Base-by-base conservation (phyloP, 2,888 invertebrate genomes). In the Brassicogethes aeneus region DNA sequence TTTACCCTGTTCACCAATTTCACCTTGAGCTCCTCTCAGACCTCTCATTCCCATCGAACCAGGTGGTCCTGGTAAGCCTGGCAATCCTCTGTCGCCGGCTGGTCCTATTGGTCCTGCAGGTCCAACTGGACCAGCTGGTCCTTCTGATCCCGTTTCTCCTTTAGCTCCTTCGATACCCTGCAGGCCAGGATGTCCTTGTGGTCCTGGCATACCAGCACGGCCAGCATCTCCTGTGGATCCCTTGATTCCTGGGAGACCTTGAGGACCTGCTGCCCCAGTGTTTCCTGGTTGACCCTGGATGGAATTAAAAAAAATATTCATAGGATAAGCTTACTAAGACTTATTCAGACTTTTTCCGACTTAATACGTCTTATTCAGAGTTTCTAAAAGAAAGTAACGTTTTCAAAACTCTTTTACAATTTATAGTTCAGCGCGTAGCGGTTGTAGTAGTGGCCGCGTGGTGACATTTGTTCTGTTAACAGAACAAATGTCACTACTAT, bases 81-180 rank as follows among this genome's bases (percentile, higher is more conserved):
- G 80, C 37, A 80, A 56, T 52, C 56, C 85, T 53, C 81, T 71
- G 42, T 84, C 80, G 3, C 88, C 88, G 41, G 75, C 60, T 0
- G 76, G 69, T 10, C 85, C 89, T 37, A 78, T 74, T 0, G 80
- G 77, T 12, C 88, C 89, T 45, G 71, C 65, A n/a, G 74, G 75
- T 5, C 87, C 89, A 36, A 76, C 69, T 1, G 76, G 75, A 10
- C 92, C 91, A 34, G 76, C 56, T 37, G 79, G 74, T 3, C 87
- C 82, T 56, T 79, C 79, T 17, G 74, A 73, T 10, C 85, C 85
- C 34, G 77, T 70, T 57, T 86, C 85, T 8, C 88, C 90, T 65
- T 85, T 87, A 15, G 72, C 67, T 34, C 87, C 87, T 57, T 86
- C 84, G 2, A 70, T 59, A 17, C 89, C 90, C 10, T 77, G 76